phyloP scores from a whole-genome alignment of 2,113 vertebrate species.

The Bufo gargarizans region DNA sequence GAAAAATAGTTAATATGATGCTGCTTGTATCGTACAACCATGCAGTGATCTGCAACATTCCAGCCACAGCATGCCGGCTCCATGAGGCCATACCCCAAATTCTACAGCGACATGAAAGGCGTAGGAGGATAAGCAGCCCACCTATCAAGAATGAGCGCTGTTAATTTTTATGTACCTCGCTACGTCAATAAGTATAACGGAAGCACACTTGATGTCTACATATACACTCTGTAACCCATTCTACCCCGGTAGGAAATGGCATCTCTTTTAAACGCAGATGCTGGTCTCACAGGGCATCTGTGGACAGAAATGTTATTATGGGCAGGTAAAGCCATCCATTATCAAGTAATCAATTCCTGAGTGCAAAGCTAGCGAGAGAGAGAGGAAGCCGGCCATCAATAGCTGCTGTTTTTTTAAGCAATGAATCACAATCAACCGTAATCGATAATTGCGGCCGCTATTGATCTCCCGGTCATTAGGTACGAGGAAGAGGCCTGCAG shows the following conservation, averaged over 20 bases:
- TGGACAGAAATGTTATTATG: slow-evolving; percentile 44
- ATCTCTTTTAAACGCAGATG: background rate
- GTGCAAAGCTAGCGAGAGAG: background rate
- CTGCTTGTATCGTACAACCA: no score
- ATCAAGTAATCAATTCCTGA: slow-evolving; percentile 37
- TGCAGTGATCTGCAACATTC: no score
- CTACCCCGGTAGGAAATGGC: background rate
- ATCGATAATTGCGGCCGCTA: slow-evolving; percentile 23
- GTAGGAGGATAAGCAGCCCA: background rate
- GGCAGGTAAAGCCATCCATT: slow-evolving; percentile 42
- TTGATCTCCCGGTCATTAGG: slow-evolving; percentile 40
- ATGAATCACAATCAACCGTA: slow-evolving; percentile 40
- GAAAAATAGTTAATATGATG: no score
- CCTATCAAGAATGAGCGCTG: background rate
- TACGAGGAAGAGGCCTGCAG: background rate
- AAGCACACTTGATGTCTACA: background rate
- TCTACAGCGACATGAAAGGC: background rate
- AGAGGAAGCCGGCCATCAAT: background rate
- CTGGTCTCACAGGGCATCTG: background rate
- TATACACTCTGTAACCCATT: background rate
- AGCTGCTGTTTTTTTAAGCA: slow-evolving; percentile 21
- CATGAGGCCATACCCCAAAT: no score
- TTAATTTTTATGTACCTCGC: background rate
- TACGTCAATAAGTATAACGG: background rate
- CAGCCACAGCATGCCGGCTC: no score